Base-by-base conservation (phyloP, 2,113 vertebrate species). In the Bos javanicus region DNA sequence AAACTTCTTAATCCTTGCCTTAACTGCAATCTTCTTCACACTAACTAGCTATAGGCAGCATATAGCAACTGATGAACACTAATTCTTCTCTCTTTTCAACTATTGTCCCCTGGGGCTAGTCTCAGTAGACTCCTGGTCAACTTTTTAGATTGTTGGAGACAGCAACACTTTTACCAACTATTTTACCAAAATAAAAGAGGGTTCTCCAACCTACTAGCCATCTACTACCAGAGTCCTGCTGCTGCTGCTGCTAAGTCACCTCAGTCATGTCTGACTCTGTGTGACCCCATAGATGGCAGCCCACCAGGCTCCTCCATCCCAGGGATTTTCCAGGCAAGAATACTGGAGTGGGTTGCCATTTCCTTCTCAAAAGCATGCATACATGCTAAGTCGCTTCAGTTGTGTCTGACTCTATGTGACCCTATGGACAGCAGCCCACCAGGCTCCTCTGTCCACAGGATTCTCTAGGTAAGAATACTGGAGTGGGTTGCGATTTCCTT, bases 1-100 rank as follows among this genome's bases (percentile, higher is more conserved):
- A 87, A 74, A 64, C 62, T 15, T 96, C 71, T 95, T 89, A 36
- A 48, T 93, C 94, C 90, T 97, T 96, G 52, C 26, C 84, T 90
- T 57, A 90, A 48, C 28, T 74, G 30, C 15, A 96, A 36, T 87
- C 52, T 87, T 92, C 21, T 5, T 92, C 33, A 48, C 5, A 90
- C 74, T 84, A 84, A 74, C 62, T 91, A 95, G n/a, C 48, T 80
- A 11, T 82, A 97, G 82, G 39, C 33, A 95, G 36, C 11, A 21
- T 46, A 26, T 7, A 86, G 43, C 46, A 88, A 90, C 46, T 57
- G 52, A 64, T 78, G 48, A 4, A 92, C n/a, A 78, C 33, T 17
- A 84, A 48, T 39, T 71, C 14, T 8, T 83, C 43, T 92, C 39
- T 93, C 39, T 85, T 95, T 95, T 92, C 36, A 92, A 60, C 76